These are phyloP conservation scores for Argyra leucocephala DNA, from an alignment of 2,888 invertebrate genomes.

Conservation along the genomic window DNA sequence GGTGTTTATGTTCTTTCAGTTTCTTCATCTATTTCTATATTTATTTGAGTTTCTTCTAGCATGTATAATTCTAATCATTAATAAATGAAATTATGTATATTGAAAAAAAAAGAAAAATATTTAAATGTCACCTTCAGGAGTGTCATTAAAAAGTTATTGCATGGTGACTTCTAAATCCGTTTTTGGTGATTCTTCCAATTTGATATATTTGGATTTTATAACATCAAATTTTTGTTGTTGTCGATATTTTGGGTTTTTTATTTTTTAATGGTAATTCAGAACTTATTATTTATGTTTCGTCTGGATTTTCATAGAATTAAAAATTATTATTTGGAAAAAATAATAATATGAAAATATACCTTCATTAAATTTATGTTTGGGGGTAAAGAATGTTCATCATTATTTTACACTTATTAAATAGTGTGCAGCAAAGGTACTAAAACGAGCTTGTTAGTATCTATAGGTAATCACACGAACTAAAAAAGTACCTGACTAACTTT, in stretches of 20 bases:
- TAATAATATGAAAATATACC: conserved; percentile 8
- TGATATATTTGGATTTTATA: background rate
- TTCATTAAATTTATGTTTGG: background rate
- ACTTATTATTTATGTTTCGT: too few species aligned
- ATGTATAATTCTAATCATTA: background rate
- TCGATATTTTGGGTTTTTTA: background rate
- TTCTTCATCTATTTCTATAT: too few species aligned
- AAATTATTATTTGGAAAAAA: background rate
- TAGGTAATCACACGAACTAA: background rate
- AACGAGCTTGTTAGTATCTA: background rate
- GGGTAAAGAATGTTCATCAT: background rate
- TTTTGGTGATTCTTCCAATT: background rate
- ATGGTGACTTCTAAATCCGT: background rate
- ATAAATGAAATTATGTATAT: background rate
- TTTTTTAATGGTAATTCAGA: too few species aligned
- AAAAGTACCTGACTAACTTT: background rate
- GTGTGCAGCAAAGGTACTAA: conserved; percentile 7
- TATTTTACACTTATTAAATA: background rate
- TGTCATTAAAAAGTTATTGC: too few species aligned
- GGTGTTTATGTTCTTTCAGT: background rate
- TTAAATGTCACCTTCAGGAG: conserved; percentile 2
- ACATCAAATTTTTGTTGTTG: background rate
- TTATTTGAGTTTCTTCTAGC: too few species aligned
- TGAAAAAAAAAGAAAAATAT: background rate
- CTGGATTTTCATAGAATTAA: background rate